phyloP scores from a whole-genome alignment of 2,797 vertebrate genomes.

The Lacerta viridis region DNA sequence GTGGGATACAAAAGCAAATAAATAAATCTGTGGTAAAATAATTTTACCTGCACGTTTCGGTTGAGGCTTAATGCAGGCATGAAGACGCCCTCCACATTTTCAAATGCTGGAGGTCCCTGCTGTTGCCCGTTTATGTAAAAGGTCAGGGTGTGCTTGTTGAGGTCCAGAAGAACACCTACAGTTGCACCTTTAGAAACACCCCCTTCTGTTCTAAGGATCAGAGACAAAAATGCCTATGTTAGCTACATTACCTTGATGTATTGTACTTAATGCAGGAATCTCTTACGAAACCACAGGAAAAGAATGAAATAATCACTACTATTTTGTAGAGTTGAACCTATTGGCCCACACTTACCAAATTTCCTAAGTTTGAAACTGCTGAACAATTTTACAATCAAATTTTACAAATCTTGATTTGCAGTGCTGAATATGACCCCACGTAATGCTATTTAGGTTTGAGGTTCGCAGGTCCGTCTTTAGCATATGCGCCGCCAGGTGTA shows the following conservation, averaged over 20 bases:
- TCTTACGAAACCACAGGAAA: neutral
- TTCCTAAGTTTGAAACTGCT: neutral
- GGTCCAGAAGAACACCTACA: slow-evolving; percentile 94
- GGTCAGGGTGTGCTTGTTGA: slow-evolving; percentile 91
- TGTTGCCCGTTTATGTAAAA: slow-evolving; percentile 97
- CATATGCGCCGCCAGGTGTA: too few species aligned
- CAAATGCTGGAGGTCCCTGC: slow-evolving; percentile 95
- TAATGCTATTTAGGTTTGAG: neutral
- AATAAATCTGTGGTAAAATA: slow-evolving; percentile 68
- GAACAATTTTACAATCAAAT: neutral
- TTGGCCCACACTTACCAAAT: neutral
- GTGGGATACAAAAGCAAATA: too few species aligned
- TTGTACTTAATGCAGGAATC: neutral
- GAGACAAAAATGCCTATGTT: neutral
- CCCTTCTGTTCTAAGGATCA: slow-evolving; percentile 90
- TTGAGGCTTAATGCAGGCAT: slow-evolving; percentile 98
- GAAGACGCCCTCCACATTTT: slow-evolving; percentile 94
- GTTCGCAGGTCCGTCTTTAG: neutral
- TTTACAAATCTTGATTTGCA: neutral
- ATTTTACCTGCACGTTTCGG: slow-evolving; percentile 93
- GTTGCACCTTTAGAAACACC: slow-evolving; percentile 93
- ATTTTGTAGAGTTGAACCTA: neutral
- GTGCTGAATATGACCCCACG: neutral
- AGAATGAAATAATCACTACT: fast-evolving
- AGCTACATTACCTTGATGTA: neutral